Base-by-base conservation (phyloP, 2,888 invertebrate genomes). In the Chloromyia formosa region DNA sequence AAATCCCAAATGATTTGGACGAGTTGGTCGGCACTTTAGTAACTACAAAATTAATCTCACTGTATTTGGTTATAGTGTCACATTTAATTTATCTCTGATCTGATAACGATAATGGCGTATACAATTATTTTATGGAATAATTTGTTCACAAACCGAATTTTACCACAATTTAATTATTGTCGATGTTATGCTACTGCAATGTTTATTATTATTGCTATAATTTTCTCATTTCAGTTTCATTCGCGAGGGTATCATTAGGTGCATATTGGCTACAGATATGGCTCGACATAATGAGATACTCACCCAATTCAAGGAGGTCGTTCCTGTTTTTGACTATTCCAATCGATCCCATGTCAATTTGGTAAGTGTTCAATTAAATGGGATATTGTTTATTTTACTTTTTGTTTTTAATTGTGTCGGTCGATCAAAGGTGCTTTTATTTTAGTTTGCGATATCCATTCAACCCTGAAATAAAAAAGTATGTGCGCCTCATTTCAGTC, bases 201-300 rank as follows among this genome's bases (percentile, higher is more conserved):
- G 12, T 49, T 49, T 49, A n/a, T 49, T n/a, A n/a, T 49, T n/a
- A 49, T 49, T 12, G 49, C 12, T 12, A n/a, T 49, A 49, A n/a
- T 68, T 73, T 74, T 74, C 1, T 54, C 14, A 22, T 81, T 86
- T 75, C 80, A 86, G 88, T 81, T 87, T 88, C 79, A 90, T 93
- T 45, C 88, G 93, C 75, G 93, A 93, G 82, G 93, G 93, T 71
- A 93, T 94, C 81, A 93, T 94, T 79, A 87, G 93, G 74, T 92
- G 91, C 83, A 92, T 92, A 79, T 85, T 93, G 77, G 92, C 93
- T 23, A 92, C 93, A 14, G 93, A 93, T 81, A 93, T 93, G 93
- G 92, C 92, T 4, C 88, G 93, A 77, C 93, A 93, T 83, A 93
- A 93, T 85, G 92, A 92, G 84, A 92, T 93, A 79, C 87, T 92